Conservation (phyloP, 2,113 vertebrate genomes). For the Atrichornis clamosus region DNA sequence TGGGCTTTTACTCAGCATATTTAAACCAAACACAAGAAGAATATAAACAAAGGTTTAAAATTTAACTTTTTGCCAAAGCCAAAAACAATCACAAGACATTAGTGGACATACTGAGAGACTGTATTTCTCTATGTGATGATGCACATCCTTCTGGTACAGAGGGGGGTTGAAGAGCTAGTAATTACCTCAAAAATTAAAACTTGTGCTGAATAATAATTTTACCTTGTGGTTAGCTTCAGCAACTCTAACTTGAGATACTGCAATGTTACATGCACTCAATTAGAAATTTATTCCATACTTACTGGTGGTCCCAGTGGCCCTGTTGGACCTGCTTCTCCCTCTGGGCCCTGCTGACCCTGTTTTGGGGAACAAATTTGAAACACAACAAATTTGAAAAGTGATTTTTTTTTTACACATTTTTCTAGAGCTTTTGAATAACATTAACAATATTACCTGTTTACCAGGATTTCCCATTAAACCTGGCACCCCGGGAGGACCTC, state of each 20-base stretch:
- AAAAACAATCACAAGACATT: not conserved
- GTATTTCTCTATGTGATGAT: not conserved
- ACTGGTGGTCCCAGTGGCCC: conserved; percentile 87
- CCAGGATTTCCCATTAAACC: conserved; percentile 91
- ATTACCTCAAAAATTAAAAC: not conserved
- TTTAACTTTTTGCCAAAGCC: not conserved
- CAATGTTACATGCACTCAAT: not conserved
- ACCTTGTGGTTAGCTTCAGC: not conserved
- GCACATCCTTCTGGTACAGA: not conserved
- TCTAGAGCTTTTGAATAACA: not conserved
- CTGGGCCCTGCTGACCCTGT: conserved; percentile 89
- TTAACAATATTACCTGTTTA: conserved; percentile 79
- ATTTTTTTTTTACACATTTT: not conserved
- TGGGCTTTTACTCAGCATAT: not conserved
- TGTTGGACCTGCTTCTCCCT: conserved; percentile 83
- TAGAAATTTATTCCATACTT: conserved; percentile 63
- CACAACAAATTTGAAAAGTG: not conserved
- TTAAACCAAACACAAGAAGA: not conserved
- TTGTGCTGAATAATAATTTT: not conserved
- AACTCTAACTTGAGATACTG: not conserved
- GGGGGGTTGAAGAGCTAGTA: not conserved
- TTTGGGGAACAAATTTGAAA: not conserved
- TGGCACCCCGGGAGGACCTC: conserved; percentile 79
- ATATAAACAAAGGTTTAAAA: not conserved
- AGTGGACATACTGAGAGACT: not conserved